Evolutionary conservation across 2,797 vertebrate genomes (phyloP).

Genomic region (Premnoplex brunnescens): DNA sequence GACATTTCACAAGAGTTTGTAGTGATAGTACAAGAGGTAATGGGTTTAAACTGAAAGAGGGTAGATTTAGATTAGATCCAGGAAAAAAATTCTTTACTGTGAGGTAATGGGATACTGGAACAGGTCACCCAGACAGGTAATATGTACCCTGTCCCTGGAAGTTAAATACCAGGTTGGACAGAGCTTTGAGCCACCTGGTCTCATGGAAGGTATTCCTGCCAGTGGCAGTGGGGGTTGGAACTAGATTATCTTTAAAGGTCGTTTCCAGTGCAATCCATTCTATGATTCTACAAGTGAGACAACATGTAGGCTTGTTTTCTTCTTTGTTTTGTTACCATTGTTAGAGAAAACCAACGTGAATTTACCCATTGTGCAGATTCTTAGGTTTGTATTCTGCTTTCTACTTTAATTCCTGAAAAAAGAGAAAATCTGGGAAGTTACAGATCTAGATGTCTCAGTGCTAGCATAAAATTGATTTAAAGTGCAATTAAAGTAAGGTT

Average conservation of each 20-base stretch:
- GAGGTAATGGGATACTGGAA: not conserved
- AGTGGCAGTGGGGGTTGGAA: not conserved
- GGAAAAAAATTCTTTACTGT: not conserved
- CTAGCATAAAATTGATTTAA: not conserved
- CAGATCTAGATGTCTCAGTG: not conserved
- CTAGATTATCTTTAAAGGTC: not conserved
- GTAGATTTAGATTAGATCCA: not conserved
- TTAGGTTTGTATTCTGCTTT: not conserved
- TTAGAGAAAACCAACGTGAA: not conserved
- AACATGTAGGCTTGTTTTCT: not conserved
- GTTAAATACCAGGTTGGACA: not conserved
- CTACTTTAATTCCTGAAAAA: not conserved
- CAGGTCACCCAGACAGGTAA: not conserved
- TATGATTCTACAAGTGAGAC: not conserved
- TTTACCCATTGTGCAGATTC: not conserved
- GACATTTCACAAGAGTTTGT: not conserved
- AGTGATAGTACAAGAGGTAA: not conserved
- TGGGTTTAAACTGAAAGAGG: not conserved
- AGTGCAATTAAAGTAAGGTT: not conserved
- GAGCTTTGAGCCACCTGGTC: not conserved
- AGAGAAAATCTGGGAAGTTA: not conserved
- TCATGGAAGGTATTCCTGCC: not conserved
- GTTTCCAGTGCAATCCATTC: not conserved
- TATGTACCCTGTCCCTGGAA: not conserved
- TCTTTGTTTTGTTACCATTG: not conserved